phyloP scores from a whole-genome alignment of 2,113 vertebrate species.

The Dermatemys mawii region DNA sequence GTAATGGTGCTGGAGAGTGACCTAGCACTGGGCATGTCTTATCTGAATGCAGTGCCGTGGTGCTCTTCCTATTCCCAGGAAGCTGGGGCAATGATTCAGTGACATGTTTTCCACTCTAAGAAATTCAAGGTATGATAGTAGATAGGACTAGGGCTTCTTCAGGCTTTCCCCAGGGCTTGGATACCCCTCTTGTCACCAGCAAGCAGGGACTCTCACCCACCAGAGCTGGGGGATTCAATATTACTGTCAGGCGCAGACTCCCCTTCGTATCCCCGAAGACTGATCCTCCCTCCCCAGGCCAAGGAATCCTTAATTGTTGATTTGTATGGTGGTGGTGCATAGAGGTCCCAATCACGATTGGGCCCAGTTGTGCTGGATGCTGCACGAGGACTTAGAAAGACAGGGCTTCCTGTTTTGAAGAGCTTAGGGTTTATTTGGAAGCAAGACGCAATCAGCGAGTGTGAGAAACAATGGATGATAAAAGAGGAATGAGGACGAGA shows the following conservation, averaged over 20 bases:
- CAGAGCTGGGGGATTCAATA: neutral
- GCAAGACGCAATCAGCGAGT: neutral
- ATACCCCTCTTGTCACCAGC: neutral
- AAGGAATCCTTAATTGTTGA: neutral
- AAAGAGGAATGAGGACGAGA: neutral
- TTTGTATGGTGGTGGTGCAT: neutral
- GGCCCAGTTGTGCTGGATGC: neutral
- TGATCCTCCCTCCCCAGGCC: neutral
- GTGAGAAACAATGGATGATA: neutral
- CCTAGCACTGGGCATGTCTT: neutral
- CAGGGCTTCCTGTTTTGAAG: neutral
- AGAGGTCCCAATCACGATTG: neutral
- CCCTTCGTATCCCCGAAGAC: neutral
- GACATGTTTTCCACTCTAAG: neutral
- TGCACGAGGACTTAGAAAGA: neutral
- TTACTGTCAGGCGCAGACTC: neutral
- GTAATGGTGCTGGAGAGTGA: neutral
- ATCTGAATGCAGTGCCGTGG: neutral
- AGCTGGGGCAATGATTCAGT: neutral
- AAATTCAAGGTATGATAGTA: neutral
- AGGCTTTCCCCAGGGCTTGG: neutral
- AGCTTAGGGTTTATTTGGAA: neutral
- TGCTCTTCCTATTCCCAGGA: neutral
- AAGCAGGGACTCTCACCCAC: neutral
- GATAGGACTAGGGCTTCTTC: neutral